Evolutionary conservation across 2,113 vertebrate genomes (phyloP), one percentile per base, ranked within the genome.

Genomic region (Polyodon spathula): DNA sequence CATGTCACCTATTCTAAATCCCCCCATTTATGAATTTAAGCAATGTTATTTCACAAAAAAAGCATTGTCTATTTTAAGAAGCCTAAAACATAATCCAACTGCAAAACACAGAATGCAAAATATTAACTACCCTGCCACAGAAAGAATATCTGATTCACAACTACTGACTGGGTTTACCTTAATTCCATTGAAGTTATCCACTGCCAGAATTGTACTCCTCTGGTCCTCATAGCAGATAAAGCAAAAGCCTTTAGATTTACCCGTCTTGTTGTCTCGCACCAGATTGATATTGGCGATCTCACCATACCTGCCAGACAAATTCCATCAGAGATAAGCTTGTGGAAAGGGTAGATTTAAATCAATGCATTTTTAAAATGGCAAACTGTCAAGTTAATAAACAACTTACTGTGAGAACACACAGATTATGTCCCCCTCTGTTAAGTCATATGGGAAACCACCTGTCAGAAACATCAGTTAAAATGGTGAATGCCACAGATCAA

Each of bases 371-470:
- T n/a, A n/a, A n/a, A n/a, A n/a, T n/a, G n/a, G n/a, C n/a, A 40
- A 40, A 38, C 37, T 38, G 27, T 16, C 48, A 40, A 53, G 6
- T 3, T 17, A 41, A 69, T 0, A 63, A 68, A 64, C 0, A 7
- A 91, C 95, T 73, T 85, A 98, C 95, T 97, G 94, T 4, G 95
- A 98, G 71, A 97, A 98, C 11, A 98, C 92, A 38, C 94, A 97
- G 78, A 98, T 89, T 60, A 95, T 65, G 71, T 98, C 95, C 0
- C 95, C 95, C 73, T 98, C 95, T 0, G 90, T 93, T 67, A 97
- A 72, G 68, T 95, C 90, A 66, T 91, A 97, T 1, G 90, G 94
- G 75, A 97, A 84, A 3, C 94, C 94, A 56, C 94, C 94, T 98
- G 61, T 56, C 74, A 42, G 63, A 59, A 0, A 12, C 46, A 39